Evolutionary conservation across 2,888 invertebrate genomes (phyloP).

Genomic region (Creontiades dilutus): DNA sequence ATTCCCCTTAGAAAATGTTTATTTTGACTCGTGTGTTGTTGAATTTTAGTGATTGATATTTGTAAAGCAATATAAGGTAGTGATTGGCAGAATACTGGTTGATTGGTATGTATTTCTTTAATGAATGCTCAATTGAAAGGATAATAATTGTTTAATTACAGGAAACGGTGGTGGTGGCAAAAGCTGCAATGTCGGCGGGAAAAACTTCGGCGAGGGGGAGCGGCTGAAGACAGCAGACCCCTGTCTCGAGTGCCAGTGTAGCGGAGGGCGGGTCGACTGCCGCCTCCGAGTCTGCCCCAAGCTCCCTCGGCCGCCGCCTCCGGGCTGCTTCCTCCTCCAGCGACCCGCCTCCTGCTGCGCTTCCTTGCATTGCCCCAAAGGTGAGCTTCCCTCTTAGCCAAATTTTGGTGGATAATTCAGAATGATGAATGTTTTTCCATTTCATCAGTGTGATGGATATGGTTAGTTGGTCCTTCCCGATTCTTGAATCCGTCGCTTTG

Average conservation of each 20-base stretch:
- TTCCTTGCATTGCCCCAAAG: slow-evolving; percentile 85
- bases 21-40: too few species aligned
- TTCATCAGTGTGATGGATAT: too few species aligned
- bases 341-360: slow-evolving; percentile 87
- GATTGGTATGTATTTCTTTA: too few species aligned
- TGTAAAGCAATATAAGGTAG: too few species aligned
- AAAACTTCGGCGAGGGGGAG: slow-evolving; percentile 83
- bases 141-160: not conserved
- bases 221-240: slow-evolving; percentile 86
- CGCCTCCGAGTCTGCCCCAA: slow-evolving; percentile 87
- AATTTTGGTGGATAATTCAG: too few species aligned
- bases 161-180: slow-evolving; percentile 29
- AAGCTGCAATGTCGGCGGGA: slow-evolving; percentile 78
- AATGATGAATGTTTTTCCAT: too few species aligned
- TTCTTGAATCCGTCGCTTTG: too few species aligned
- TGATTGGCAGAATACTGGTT: too few species aligned
- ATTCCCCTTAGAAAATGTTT: too few species aligned
- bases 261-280: slow-evolving; percentile 86
- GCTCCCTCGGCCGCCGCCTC: slow-evolving; percentile 87
- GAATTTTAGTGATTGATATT: too few species aligned
- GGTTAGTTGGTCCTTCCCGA: too few species aligned
- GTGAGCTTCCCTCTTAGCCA: slow-evolving; percentile 77
- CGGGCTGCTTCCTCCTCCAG: slow-evolving; percentile 86
- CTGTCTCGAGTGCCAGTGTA: slow-evolving; percentile 89
- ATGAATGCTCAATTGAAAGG: too few species aligned